A percentile compares a stretch with the other conserved stretches of the same genome.
Conservation (phyloP, 2,888 invertebrate species). For the Drosophila siamana region DNA sequence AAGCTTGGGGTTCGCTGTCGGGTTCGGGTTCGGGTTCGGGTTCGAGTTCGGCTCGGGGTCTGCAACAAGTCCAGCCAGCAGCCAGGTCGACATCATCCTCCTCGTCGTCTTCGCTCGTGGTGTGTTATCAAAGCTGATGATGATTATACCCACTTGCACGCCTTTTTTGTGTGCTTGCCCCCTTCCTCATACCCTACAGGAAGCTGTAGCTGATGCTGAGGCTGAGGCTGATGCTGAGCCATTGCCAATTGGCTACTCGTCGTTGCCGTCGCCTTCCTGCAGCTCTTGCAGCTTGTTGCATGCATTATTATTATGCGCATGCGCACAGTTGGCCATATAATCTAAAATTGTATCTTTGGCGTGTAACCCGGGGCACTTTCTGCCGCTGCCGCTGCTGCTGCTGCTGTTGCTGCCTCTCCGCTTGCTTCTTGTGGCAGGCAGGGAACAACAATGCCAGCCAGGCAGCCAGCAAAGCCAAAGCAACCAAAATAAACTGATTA, state of each 20-base stretch:
- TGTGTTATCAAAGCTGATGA: slow-evolving; percentile 84
- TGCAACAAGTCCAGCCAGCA: slow-evolving; percentile 42
- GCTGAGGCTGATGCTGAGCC: slow-evolving; percentile 30
- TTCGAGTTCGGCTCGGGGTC: slow-evolving; percentile 15
- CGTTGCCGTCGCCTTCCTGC: slow-evolving; percentile 34
- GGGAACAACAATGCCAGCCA: slow-evolving; percentile 22
- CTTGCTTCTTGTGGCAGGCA: slow-evolving; percentile 28
- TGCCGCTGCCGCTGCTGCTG: slow-evolving; percentile 35
- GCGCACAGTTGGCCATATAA: slow-evolving; percentile 82
- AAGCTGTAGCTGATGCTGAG: slow-evolving; percentile 54
- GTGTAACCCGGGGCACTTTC: slow-evolving; percentile 84
- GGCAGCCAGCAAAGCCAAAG: slow-evolving; percentile 33
- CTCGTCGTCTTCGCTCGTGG: slow-evolving; percentile 64
- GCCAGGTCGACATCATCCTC: slow-evolving; percentile 45
- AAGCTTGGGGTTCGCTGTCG: slow-evolving; percentile 32
- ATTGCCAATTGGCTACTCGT: slow-evolving; percentile 72
- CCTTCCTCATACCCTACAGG: slow-evolving; percentile 44
- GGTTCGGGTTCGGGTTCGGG: slow-evolving; percentile 44
- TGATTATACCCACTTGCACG: slow-evolving; percentile 83
- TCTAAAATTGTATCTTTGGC: slow-evolving; percentile 84
- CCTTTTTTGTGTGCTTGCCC: slow-evolving; percentile 71
- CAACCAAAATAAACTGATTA: slow-evolving; percentile 77
- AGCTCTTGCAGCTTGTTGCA: slow-evolving; percentile 70
- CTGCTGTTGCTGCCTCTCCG: slow-evolving; percentile 18
- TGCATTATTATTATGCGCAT: slow-evolving; percentile 83